These are phyloP conservation scores for Sycophila texana DNA, from an alignment of 2,888 invertebrate genomes.

Conservation along the genomic window DNA sequence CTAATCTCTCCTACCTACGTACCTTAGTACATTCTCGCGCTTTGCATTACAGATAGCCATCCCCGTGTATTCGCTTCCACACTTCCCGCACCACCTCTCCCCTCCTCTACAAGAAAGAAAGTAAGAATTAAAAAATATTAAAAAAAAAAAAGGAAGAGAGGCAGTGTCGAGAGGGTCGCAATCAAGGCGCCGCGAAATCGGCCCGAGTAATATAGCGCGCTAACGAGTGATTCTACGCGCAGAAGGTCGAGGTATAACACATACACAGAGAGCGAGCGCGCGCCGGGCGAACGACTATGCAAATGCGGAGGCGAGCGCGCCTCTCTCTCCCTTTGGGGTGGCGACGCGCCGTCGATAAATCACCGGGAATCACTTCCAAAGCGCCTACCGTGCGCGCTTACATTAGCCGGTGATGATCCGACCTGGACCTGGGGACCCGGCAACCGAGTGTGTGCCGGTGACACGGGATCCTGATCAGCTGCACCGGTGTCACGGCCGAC, in stretches of 20 bases:
- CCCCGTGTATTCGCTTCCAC: conserved; percentile 37
- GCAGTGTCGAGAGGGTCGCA: conserved; percentile 4
- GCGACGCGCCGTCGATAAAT: conserved; percentile 67
- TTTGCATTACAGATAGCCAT: conserved; percentile 47
- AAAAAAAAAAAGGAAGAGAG: neutral
- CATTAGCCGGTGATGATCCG: conserved; percentile 54
- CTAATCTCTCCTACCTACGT: neutral
- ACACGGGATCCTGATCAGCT: conserved; percentile 44
- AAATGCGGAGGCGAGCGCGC: conserved; percentile 58
- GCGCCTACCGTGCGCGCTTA: conserved; percentile 58
- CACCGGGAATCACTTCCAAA: conserved; percentile 67
- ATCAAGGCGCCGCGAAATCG: conserved; percentile 20
- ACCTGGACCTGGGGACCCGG: conserved; percentile 35
- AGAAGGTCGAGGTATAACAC: neutral
- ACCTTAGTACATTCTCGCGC: conserved; percentile 28
- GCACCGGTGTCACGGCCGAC: too few relatives aligned
- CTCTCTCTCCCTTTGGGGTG: conserved; percentile 59
- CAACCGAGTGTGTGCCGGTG: conserved; percentile 58
- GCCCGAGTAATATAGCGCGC: conserved; percentile 7
- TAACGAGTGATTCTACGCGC: conserved; percentile 32
- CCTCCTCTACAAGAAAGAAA: neutral
- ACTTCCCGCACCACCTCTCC: neutral
- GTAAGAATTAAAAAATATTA: neutral
- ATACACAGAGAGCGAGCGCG: neutral
- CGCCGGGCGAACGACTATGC: conserved; percentile 63